Conservation (phyloP, 2,888 invertebrate genomes). For the Oxytorus armatus region DNA sequence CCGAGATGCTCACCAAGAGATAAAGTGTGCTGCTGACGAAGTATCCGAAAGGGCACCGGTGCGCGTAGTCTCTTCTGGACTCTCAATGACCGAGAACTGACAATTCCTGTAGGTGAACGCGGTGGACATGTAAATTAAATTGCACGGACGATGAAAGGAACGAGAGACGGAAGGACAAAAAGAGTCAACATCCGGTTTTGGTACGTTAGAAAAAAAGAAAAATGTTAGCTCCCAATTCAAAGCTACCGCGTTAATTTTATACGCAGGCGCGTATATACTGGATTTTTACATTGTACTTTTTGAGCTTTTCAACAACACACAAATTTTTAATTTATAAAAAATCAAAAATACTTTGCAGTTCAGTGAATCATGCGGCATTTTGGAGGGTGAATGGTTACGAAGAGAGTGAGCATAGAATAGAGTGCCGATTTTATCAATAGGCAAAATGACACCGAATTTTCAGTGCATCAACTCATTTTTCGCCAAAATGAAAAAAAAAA, state of each 20-base stretch:
- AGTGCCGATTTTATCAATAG: too few relatives aligned
- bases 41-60: slow-evolving; percentile 74
- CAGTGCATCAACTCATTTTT: too few relatives aligned
- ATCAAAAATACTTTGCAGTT: too few relatives aligned
- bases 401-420: too few relatives aligned
- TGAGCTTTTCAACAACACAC: too few relatives aligned
- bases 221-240: not conserved
- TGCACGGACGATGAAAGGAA: slow-evolving; percentile 20
- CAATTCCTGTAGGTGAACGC: slow-evolving; percentile 48
- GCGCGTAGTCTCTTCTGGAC: slow-evolving; percentile 78
- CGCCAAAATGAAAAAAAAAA: too few relatives aligned
- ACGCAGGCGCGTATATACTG: too few relatives aligned
- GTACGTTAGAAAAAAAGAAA: not conserved
- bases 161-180: slow-evolving; percentile 5
- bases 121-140: slow-evolving; percentile 60
- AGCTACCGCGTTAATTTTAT: not conserved
- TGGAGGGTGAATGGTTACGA: too few relatives aligned
- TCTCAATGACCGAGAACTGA: slow-evolving; percentile 79
- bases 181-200: slow-evolving; percentile 8
- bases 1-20: slow-evolving; percentile 81
- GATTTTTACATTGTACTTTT: too few relatives aligned
- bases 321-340: too few relatives aligned
- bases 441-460: too few relatives aligned
- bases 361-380: too few relatives aligned
- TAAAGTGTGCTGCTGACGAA: slow-evolving; percentile 74